Percentiles rank a stretch among this genome's conserved stretches.
Conservation (phyloP, 2,888 invertebrate genomes). For the Cantharis rustica region DNA sequence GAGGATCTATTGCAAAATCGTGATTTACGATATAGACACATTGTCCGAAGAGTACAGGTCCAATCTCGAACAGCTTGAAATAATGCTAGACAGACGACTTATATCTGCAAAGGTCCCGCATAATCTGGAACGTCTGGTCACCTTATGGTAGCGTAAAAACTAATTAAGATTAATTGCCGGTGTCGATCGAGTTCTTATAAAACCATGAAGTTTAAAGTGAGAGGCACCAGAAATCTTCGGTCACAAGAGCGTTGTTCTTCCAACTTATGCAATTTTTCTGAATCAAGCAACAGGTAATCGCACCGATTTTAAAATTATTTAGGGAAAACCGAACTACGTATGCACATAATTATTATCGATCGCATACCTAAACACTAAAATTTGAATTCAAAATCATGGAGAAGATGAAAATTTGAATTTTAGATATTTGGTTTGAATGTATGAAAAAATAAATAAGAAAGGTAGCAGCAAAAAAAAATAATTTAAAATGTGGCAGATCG, state of each 20-base stretch:
- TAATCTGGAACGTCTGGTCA: background rate
- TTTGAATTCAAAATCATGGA: background rate
- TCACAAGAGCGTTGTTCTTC: background rate
- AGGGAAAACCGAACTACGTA: background rate
- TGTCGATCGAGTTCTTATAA: background rate
- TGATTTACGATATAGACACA: background rate
- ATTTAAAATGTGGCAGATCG: background rate
- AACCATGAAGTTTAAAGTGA: background rate
- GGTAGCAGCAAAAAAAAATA: background rate
- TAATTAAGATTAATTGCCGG: background rate
- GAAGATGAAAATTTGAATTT: background rate
- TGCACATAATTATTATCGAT: background rate
- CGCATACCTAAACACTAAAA: background rate
- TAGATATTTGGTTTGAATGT: background rate
- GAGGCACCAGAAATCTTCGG: background rate
- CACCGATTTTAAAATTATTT: background rate
- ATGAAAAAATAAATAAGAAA: background rate
- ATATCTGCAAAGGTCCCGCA: background rate
- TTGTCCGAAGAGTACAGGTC: background rate
- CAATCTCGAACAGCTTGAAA: background rate
- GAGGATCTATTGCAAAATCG: background rate
- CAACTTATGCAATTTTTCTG: background rate
- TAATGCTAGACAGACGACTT: background rate
- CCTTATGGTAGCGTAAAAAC: background rate
- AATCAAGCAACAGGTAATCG: background rate